Evolutionary conservation across 2,888 invertebrate genomes (phyloP).

Genomic region (Eucera pruinosa): DNA sequence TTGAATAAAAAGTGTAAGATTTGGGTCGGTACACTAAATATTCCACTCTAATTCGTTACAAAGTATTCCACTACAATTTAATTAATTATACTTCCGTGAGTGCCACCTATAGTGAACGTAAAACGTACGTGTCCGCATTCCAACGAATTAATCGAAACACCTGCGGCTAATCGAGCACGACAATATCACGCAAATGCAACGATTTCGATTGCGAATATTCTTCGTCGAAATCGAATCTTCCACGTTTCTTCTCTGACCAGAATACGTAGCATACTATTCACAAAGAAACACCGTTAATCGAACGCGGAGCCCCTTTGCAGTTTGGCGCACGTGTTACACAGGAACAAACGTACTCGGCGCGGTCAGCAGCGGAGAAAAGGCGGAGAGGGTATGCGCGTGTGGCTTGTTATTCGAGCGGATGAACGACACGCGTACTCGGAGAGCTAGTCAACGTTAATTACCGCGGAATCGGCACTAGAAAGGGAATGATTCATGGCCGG

Average conservation of each 20-base stretch:
- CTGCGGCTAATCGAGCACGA: neutral
- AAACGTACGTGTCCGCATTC: neutral
- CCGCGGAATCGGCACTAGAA: conserved; percentile 61
- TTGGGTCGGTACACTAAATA: too few relatives aligned
- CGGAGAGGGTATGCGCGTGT: conserved; percentile 2
- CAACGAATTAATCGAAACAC: conserved; percentile 22
- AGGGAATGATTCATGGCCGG: conserved; percentile 68
- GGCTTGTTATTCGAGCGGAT: conserved; percentile 48
- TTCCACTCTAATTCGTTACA: too few relatives aligned
- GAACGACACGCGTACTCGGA: conserved; percentile 63
- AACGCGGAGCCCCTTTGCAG: conserved; percentile 41
- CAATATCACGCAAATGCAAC: conserved; percentile 4
- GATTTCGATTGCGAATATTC: neutral
- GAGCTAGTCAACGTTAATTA: conserved; percentile 70
- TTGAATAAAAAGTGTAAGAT: too few relatives aligned
- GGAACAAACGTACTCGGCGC: conserved; percentile 17
- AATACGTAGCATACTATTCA: conserved; percentile 61
- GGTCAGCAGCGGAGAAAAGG: conserved; percentile 33
- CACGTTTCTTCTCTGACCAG: conserved; percentile 34
- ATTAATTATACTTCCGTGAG: too few relatives aligned
- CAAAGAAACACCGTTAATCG: conserved; percentile 72
- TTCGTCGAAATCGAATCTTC: conserved; percentile 1
- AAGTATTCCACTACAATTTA: too few relatives aligned
- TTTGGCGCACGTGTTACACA: conserved; percentile 11
- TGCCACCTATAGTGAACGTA: too few relatives aligned